These are phyloP conservation scores for Conus canariensis DNA, from an alignment of 2,888 invertebrate species.

Conservation along the genomic window DNA sequence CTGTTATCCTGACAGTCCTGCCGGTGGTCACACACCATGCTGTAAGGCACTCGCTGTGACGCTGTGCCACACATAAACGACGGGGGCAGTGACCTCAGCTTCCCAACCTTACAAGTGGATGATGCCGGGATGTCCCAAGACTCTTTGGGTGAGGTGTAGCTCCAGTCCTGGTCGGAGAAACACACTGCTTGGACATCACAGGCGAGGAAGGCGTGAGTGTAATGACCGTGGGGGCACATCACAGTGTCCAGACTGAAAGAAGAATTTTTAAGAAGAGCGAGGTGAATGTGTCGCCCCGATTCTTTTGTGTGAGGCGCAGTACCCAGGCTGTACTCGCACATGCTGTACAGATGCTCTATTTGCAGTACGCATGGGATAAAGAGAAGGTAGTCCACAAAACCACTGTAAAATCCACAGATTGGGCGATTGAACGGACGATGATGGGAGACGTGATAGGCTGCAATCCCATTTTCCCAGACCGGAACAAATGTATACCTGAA, in stretches of 20 bases:
- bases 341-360: not conserved
- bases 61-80: not conserved
- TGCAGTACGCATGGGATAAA: not conserved
- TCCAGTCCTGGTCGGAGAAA: not conserved
- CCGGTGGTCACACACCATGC: conserved; percentile 2
- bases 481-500: not conserved
- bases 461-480: not conserved
- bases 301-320: not conserved
- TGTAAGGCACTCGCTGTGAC: conserved; percentile 1
- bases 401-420: conserved; percentile 3
- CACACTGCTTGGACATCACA: not conserved
- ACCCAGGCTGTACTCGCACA: not conserved
- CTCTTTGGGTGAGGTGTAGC: not conserved
- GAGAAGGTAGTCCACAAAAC: not conserved
- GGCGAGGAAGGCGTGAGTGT: conserved; percentile 17
- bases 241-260: not conserved
- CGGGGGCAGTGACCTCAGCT: not conserved
- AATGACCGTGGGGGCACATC: not conserved
- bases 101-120: not conserved
- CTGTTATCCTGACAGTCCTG: conserved; percentile 17
- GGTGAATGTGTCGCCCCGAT: too few relatives aligned
- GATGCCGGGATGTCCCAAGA: not conserved
- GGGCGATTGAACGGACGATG: not conserved
- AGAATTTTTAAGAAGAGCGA: not conserved
- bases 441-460: not conserved